Percentiles rank a stretch among this genome's conserved stretches.
Evolutionary conservation across 2,113 vertebrate genomes (phyloP).

Genomic region (Piaya cayana): DNA sequence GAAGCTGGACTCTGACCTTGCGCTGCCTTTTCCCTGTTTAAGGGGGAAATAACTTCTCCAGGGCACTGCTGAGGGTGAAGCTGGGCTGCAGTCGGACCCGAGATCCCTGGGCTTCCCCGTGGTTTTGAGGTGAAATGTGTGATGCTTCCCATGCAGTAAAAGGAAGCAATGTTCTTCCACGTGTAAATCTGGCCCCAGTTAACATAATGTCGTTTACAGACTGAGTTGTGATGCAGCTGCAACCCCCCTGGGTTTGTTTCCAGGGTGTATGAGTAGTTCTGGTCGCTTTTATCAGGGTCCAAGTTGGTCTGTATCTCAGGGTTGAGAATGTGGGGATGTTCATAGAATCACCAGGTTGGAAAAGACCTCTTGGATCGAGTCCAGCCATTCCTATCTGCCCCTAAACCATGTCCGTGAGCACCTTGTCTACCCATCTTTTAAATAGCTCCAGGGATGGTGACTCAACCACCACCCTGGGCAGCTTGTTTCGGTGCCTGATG

Average conservation of each 20-base stretch:
- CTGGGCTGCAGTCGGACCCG: not conserved
- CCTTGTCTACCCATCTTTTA: too few species aligned
- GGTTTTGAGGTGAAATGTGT: not conserved
- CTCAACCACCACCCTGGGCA: too few species aligned
- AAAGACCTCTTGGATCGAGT: too few species aligned
- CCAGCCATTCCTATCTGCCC: too few species aligned
- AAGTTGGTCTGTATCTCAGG: not conserved
- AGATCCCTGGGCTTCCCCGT: not conserved
- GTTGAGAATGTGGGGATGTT: not conserved
- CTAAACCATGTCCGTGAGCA: too few species aligned
- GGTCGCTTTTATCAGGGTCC: fast-evolving
- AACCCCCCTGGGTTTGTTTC: not conserved
- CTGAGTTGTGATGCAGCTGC: not conserved
- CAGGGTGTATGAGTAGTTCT: not conserved
- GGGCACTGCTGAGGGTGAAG: not conserved
- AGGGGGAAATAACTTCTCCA: not conserved
- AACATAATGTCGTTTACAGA: fast-evolving
- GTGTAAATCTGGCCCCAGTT: not conserved
- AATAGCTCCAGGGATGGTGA: too few species aligned
- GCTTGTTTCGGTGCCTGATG: too few species aligned
- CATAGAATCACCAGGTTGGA: too few species aligned
- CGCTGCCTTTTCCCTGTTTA: not conserved
- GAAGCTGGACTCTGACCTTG: not conserved
- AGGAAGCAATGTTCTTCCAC: not conserved
- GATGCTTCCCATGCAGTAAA: not conserved